Conservation (phyloP, 2,888 invertebrate genomes). For the Latrodectus elegans region DNA sequence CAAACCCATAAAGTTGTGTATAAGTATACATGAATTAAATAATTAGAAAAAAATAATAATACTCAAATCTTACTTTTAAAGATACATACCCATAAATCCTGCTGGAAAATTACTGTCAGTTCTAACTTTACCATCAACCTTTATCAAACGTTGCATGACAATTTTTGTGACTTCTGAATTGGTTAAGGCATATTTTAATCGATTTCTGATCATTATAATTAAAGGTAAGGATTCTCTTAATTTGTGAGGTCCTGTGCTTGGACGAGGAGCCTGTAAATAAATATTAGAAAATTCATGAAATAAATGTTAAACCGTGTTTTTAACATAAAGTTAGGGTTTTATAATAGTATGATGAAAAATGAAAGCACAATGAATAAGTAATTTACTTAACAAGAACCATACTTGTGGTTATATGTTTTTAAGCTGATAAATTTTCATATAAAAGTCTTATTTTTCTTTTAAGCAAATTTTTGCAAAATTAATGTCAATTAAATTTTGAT, state of each 20-base stretch:
- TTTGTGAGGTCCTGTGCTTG: constrained; percentile 98
- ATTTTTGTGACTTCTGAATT: constrained; percentile 98
- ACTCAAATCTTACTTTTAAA: background rate
- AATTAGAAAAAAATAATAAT: background rate
- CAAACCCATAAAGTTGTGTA: no score
- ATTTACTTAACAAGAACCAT: no score
- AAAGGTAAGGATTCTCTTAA: constrained; percentile 96
- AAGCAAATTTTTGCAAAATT: no score
- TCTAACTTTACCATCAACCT: constrained; percentile 98
- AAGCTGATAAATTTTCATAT: no score
- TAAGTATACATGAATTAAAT: background rate
- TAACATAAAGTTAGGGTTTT: no score
- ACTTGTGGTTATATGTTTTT: no score
- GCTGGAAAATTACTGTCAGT: constrained; percentile 98
- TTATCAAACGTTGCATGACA: constrained; percentile 97
- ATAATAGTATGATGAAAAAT: no score
- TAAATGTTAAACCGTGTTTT: no score
- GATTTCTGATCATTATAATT: constrained; percentile 96
- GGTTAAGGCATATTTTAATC: constrained; percentile 97
- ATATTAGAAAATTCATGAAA: background rate
- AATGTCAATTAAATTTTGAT: no score
- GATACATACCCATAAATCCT: constrained; percentile 96
- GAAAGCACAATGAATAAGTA: no score
- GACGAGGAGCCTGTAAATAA: constrained; percentile 86
- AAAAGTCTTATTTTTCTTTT: no score